Percentiles rank a stretch among this genome's conserved stretches.
phyloP scores from a whole-genome alignment of 1,140 invertebrate genomes.

The Zaprionus vittiger region DNA sequence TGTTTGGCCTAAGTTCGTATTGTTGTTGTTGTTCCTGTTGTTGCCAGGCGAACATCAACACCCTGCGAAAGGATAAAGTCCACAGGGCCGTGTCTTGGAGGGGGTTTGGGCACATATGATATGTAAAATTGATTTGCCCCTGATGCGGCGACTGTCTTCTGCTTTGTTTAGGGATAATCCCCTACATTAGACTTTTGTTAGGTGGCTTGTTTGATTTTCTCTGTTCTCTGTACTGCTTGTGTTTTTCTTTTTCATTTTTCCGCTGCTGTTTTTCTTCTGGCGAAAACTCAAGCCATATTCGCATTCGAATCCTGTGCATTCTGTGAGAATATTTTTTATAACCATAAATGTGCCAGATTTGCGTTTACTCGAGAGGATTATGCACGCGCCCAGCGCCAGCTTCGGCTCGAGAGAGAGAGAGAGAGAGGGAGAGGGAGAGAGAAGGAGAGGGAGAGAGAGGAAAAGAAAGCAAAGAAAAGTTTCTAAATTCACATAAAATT shows the following conservation, averaged over 20 bases:
- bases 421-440: background rate
- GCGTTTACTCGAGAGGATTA: conserved; percentile 78
- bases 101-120: conserved; percentile 20
- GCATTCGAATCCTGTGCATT: conserved; percentile 60
- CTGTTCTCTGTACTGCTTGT: conserved; percentile 21
- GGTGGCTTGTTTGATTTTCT: conserved; percentile 63
- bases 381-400: conserved; percentile 14
- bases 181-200: conserved; percentile 77
- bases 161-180: conserved; percentile 79
- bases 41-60: conserved; percentile 51
- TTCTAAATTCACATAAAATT: conserved; percentile 82
- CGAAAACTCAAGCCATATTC: conserved; percentile 33
- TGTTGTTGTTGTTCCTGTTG: conserved; percentile 11
- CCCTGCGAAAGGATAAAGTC: conserved; percentile 64
- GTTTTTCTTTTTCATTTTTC: conserved; percentile 22
- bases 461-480: conserved; percentile 46
- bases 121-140: conserved; percentile 81
- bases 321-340: conserved; percentile 59
- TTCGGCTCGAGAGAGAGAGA: too few species aligned
- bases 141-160: conserved; percentile 39
- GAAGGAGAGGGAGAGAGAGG: background rate
- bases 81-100: background rate
- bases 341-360: conserved; percentile 81
- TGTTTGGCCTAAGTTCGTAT: conserved; percentile 72
- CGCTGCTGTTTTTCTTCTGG: background rate